Conservation (phyloP, 2,888 invertebrate genomes). For the Tipula lateralis region DNA sequence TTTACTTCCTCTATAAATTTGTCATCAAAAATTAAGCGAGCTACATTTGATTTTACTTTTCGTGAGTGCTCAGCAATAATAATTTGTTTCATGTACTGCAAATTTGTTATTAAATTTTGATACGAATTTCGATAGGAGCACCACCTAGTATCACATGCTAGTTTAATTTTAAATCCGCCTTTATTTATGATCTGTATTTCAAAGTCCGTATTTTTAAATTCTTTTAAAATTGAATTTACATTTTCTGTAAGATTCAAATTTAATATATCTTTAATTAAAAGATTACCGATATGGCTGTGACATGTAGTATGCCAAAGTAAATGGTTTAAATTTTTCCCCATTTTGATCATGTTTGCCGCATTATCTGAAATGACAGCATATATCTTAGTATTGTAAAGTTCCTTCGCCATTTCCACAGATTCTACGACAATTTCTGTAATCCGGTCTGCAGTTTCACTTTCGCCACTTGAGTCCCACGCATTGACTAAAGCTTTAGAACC, state of each 20-base stretch:
- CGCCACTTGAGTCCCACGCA: not conserved
- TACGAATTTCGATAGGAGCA: not conserved
- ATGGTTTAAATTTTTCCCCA: constrained; percentile 33
- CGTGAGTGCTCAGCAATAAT: not conserved
- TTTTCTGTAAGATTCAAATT: constrained; percentile 31
- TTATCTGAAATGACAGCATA: constrained; percentile 36
- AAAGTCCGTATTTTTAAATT: constrained; percentile 24
- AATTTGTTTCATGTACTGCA: not conserved
- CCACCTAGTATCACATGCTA: not conserved
- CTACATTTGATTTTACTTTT: not conserved
- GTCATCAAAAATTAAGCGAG: not conserved
- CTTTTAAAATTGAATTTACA: constrained; percentile 29
- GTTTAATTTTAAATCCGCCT: not conserved
- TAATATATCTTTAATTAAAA: constrained; percentile 35
- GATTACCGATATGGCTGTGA: constrained; percentile 34
- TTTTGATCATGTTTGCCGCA: constrained; percentile 36
- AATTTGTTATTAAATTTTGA: constrained; percentile 14
- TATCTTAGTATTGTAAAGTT: constrained; percentile 30
- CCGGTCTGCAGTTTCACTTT: constrained; percentile 31
- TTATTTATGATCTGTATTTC: not conserved
- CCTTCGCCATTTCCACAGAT: constrained; percentile 34
- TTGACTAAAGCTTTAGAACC: not conserved
- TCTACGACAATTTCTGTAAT: constrained; percentile 32
- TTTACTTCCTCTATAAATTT: not conserved
- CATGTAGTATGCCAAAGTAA: constrained; percentile 35